Base-by-base conservation (phyloP, 2,888 invertebrate genomes). In the Neria commutata region DNA sequence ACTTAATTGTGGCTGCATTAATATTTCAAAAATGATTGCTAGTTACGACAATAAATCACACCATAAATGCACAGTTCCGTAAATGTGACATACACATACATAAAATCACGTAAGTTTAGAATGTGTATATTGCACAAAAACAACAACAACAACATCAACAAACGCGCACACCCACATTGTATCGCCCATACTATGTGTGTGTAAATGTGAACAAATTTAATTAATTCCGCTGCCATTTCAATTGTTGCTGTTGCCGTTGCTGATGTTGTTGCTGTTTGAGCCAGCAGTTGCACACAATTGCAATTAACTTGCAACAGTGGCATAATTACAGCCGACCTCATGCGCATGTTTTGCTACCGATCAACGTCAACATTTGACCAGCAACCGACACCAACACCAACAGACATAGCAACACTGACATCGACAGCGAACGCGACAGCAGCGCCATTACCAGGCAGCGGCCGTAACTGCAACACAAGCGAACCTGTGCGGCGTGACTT, bases 221-320 rank as follows among this genome's bases (percentile, higher is more conserved):
- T 78, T 78, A 78, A 77, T 78, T 74, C 73, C 69, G 70, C 71
- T 68, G 72, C 74, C 75, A 69, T 77, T n/a, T n/a, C n/a, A n/a
- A n/a, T n/a, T n/a, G n/a, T n/a, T n/a, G n/a, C n/a, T n/a, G n/a
- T n/a, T n/a, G n/a, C n/a, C n/a, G n/a, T n/a, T n/a, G n/a, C n/a
- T n/a, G n/a, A n/a, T n/a, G n/a, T n/a, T n/a, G n/a, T n/a, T n/a
- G n/a, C n/a, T n/a, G n/a, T n/a, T n/a, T n/a, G n/a, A n/a, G n/a
- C n/a, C n/a, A n/a, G n/a, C 78, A 76, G 73, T 77, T 73, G 73
- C 78, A 78, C 73, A 73, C 74, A 76, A 74, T 75, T 73, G 75
- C 75, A 76, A 78, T 77, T 78, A 78, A 76, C 74, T 78, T 75
- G 76, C 78, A 76, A 77, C 77, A 70, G 71, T 76, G 72, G 71